Evolutionary conservation across 1,140 invertebrate genomes (phyloP).

Genomic region (Diabrotica undecimpunctata): DNA sequence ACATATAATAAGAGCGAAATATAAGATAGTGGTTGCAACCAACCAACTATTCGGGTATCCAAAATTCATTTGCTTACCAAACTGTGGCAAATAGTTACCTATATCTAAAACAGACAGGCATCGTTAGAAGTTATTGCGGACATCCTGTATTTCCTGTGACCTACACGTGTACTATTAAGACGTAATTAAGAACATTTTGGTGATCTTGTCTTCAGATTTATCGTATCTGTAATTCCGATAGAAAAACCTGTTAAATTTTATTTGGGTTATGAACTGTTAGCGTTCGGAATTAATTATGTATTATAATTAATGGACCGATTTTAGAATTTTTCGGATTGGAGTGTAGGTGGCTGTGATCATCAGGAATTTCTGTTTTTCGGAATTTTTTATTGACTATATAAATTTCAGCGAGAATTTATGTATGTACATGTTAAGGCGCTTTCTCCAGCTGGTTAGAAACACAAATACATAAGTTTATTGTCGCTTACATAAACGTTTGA

Average conservation of each 20-base stretch:
- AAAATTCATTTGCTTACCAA: too few species aligned
- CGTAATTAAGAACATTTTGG: background rate
- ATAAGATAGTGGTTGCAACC: too few species aligned
- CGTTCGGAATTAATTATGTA: background rate
- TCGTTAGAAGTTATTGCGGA: background rate
- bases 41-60: too few species aligned
- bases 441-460: too few species aligned
- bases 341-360: background rate
- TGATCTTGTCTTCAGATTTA: slow-evolving; percentile 1
- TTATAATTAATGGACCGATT: background rate
- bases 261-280: slow-evolving; percentile 2
- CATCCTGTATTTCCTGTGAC: background rate
- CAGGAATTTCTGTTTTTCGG: background rate
- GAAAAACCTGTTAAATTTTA: background rate
- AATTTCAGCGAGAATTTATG: too few species aligned
- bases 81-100: too few species aligned
- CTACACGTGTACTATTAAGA: slow-evolving; percentile 1
- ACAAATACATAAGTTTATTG: too few species aligned
- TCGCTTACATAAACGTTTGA: too few species aligned
- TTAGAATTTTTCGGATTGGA: background rate
- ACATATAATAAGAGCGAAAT: too few species aligned
- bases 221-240: background rate
- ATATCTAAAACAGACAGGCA: too few species aligned
- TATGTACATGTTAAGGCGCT: too few species aligned
- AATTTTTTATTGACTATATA: background rate